phyloP scores from a whole-genome alignment of 2,113 vertebrate species.

The Clarias magur region DNA sequence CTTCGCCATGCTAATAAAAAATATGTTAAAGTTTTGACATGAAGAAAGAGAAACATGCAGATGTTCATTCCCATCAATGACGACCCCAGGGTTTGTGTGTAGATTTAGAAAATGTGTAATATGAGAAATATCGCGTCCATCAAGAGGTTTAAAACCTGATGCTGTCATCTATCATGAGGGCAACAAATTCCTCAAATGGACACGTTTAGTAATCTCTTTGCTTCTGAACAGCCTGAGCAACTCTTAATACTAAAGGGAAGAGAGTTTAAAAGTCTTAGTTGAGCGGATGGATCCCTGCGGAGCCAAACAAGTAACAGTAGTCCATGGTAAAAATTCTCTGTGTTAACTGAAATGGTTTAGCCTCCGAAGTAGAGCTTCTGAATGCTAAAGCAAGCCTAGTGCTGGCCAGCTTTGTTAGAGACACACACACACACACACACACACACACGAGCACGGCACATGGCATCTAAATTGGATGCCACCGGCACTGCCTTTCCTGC shows the following conservation, averaged over 20 bases:
- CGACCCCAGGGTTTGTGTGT: background rate
- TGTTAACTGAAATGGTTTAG: background rate
- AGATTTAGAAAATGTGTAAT: background rate
- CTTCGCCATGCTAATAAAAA: background rate
- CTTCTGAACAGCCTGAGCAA: background rate
- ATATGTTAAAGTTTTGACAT: background rate
- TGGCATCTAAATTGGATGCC: constrained; percentile 30
- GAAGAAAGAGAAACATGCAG: background rate
- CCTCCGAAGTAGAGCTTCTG: background rate
- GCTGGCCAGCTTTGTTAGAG: constrained; percentile 34
- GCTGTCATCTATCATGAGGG: background rate
- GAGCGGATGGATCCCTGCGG: background rate
- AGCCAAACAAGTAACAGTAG: background rate
- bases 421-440: constrained; percentile 36
- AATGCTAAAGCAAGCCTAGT: constrained; percentile 3
- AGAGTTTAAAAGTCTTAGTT: background rate
- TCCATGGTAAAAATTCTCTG: background rate
- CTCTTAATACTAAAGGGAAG: background rate
- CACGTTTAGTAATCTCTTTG: background rate
- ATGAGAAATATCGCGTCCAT: background rate
- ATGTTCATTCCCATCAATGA: too few species aligned
- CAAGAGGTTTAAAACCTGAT: background rate
- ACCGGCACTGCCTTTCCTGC: constrained; percentile 13
- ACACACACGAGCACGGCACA: constrained; percentile 19
- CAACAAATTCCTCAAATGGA: background rate